These are phyloP conservation scores for Pimpla rufipes DNA, from an alignment of 2,888 invertebrate species.

Conservation along the genomic window DNA sequence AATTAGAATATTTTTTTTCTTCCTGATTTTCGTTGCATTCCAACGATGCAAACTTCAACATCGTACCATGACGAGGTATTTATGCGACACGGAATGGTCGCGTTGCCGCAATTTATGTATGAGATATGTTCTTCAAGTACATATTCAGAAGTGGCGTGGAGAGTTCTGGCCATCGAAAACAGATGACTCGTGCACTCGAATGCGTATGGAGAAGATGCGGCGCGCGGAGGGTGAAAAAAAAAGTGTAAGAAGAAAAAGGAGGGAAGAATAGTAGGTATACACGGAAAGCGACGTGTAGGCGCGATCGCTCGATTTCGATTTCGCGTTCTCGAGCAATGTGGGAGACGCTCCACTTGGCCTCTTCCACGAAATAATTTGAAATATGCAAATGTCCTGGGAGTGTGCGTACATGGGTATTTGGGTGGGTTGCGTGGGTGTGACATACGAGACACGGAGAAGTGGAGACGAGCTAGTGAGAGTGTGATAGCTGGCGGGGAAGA, in stretches of 20 bases:
- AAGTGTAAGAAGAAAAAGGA: slow-evolving; percentile 2
- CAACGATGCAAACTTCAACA: too few species aligned
- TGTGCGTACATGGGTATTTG: slow-evolving; percentile 67
- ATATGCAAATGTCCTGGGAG: slow-evolving; percentile 77
- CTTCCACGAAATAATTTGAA: slow-evolving; percentile 80
- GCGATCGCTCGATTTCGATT: slow-evolving; percentile 54
- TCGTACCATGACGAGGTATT: too few species aligned
- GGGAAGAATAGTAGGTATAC: slow-evolving; percentile 12
- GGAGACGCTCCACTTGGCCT: slow-evolving; percentile 64
- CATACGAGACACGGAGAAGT: slow-evolving; percentile 55
- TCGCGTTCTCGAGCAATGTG: slow-evolving; percentile 31
- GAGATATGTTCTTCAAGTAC: slow-evolving; percentile 2
- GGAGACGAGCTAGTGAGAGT: slow-evolving; percentile 51
- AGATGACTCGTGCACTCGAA: slow-evolving; percentile 32
- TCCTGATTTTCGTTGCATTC: too few species aligned
- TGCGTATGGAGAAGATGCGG: slow-evolving; percentile 37
- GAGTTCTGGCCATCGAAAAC: slow-evolving; percentile 20
- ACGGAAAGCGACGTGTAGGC: slow-evolving; percentile 44
- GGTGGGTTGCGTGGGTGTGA: slow-evolving; percentile 63
- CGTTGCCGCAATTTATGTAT: neutral
- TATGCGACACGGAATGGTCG: neutral
- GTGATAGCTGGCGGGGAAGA: slow-evolving; percentile 39
- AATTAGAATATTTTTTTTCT: too few species aligned
- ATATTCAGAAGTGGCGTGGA: slow-evolving; percentile 4
- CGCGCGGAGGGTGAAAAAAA: too few species aligned